Base-by-base conservation (phyloP, 2,113 vertebrate species). In the Neofelis nebulosa region DNA sequence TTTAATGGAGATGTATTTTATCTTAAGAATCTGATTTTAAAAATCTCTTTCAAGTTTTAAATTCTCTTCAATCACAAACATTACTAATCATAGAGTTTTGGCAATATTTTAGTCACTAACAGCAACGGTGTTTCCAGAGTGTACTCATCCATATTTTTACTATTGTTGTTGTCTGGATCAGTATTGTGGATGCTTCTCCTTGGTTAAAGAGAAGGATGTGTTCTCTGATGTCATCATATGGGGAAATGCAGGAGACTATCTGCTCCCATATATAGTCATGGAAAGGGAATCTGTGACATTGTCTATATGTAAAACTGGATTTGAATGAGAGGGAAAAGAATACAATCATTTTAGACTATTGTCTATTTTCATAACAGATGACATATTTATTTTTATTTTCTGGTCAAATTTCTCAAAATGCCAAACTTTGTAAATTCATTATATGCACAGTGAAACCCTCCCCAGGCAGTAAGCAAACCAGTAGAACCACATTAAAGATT, bases 311-410 rank as follows among this genome's bases (percentile, higher is more conserved):
- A 93, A 85, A 95, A 90, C 21, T 36, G 4, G 7, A 91, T 82
- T 91, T 95, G 33, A 95, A 89, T 50, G 36, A 63, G 57, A 84
- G 21, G 38, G 41, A 88, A 93, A 93, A 29, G 3, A 90, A 68
- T 88, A 4, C 50, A 91, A 89, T 84, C 55, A 88, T 88, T 92
- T 90, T 68, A 95, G 50, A 55, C 16, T 93, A 48, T 15, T 80
- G 16, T 23, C 55, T 93, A 92, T 68, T 94, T 93, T 92, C 13
- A 76, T 38, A 91, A 76, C 19, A 81, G 18, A 52, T 88, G 29
- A 91, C 27, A 79, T 93, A 85, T 76, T 63, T n/a, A 83, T 93
- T 89, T 76, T 63, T n/a, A 83, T 95, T 96, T 96, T 94, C 63
- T 92, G 45, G 27, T 81, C 16, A 89, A 78, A 91, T 66, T 91